phyloP scores from a whole-genome alignment of 2,113 vertebrate species.

The Larimichthys polyactis region DNA sequence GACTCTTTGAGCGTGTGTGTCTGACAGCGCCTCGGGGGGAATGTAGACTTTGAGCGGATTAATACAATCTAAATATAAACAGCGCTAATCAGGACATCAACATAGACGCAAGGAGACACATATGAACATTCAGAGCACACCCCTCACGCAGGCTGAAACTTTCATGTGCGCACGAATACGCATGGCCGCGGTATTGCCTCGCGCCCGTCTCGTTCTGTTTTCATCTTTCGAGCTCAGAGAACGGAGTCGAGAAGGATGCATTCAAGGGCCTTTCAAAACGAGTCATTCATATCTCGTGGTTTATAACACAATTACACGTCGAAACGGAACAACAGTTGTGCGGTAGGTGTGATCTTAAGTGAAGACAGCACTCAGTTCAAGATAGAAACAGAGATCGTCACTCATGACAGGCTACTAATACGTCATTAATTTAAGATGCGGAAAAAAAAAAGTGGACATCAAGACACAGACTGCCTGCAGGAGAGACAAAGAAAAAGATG shows the following conservation, averaged over 20 bases:
- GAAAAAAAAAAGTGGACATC: slow-evolving; percentile 24
- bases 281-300: not conserved
- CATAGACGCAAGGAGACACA: slow-evolving; percentile 38
- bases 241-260: slow-evolving; percentile 20
- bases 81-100: slow-evolving; percentile 71
- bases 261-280: no score
- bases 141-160: not conserved
- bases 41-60: slow-evolving; percentile 57
- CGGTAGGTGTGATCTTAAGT: not conserved
- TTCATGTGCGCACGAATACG: slow-evolving; percentile 36
- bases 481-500: slow-evolving; percentile 18
- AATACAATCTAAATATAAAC: slow-evolving; percentile 72
- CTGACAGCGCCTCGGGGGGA: slow-evolving; percentile 47
- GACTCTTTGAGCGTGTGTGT: slow-evolving; percentile 16
- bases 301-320: slow-evolving; percentile 35
- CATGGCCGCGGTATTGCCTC: slow-evolving; percentile 18
- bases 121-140: slow-evolving; percentile 16
- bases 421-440: slow-evolving; percentile 48
- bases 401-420: slow-evolving; percentile 57
- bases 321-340: not conserved
- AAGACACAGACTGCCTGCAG: slow-evolving; percentile 26
- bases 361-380: not conserved
- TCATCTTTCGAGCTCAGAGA: slow-evolving; percentile 40
- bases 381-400: slow-evolving; percentile 36
- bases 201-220: slow-evolving; percentile 36